Evolutionary conservation across 2,113 vertebrate species (phyloP), one percentile per base, ranked within the genome.

Genomic region (Chinchilla lanigera): DNA sequence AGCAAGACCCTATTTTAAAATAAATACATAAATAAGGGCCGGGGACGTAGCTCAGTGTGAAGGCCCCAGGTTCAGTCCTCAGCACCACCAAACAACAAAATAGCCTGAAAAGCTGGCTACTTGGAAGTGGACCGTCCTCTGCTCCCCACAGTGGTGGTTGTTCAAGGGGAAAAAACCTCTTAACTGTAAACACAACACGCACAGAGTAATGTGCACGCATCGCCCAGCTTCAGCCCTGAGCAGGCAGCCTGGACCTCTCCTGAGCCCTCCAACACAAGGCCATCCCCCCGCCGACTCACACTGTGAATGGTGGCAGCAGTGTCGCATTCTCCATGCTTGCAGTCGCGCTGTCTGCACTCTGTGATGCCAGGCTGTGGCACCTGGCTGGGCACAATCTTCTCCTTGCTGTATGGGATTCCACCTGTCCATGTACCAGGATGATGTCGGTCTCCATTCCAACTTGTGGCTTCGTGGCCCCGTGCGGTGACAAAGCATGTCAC

Each of bases 401-500:
- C 33, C 33, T n/a, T 9, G 67, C 67, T 35, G 6, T 3, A n/a
- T 71, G 67, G 67, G 63, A 63, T 12, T 12, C 63, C 61, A 78
- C 75, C 50, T 30, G 60, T 26, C 10, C 1, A 30, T 9, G 9
- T 35, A 38, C 67, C 35, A 8, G 67, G 35, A 38, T 38, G 63
- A 60, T 33, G 33, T 67, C 33, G 9, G 35, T 7, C n/a, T 41
- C 35, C 5, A 1, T 71, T 73, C 35, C 38, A 1, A 0, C 26
- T 5, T 41, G 67, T 0, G 0, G 13, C 81, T 63, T 38, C 2
- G 47, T 4, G 4, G 5, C 19, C 16, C 41, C 10, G n/a, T 1
- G 20, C 7, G 0, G 26, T 2, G 58, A 38, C 11, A 1, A 5
- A 41, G 11, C 26, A 33, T 1, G 13, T 52, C 44, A 4, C 28